A percentile compares a stretch with the other conserved stretches of the same genome.
Evolutionary conservation across 2,113 vertebrate species (phyloP).

Genomic region (Monopterus albus): DNA sequence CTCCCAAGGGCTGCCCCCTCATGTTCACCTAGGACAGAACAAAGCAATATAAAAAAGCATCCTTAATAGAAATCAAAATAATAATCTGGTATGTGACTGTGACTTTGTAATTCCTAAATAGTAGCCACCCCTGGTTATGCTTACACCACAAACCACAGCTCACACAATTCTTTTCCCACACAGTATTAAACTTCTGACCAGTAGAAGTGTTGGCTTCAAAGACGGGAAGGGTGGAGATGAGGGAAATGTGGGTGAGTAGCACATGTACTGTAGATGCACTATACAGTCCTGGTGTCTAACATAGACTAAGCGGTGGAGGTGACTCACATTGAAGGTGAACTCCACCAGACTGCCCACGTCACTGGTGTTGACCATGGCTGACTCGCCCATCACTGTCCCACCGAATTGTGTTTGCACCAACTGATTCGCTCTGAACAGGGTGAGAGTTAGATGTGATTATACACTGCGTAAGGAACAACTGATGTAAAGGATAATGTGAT

Average conservation of each 20-base stretch:
- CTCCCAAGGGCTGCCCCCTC: slow-evolving; percentile 80
- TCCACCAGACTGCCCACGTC: slow-evolving; percentile 91
- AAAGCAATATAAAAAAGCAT: slow-evolving; percentile 2
- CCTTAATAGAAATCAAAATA: slow-evolving; percentile 15
- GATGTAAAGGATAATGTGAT: slow-evolving; percentile 7
- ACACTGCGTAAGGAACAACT: not conserved
- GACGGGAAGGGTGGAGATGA: slow-evolving; percentile 58
- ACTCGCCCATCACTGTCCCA: slow-evolving; percentile 90
- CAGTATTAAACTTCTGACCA: slow-evolving; percentile 57
- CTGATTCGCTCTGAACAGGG: slow-evolving; percentile 41
- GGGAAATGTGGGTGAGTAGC: slow-evolving; percentile 44
- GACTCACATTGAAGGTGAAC: slow-evolving; percentile 88
- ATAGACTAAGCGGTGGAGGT: slow-evolving; percentile 41
- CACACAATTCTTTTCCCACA: slow-evolving; percentile 29
- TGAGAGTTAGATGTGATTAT: slow-evolving; percentile 5
- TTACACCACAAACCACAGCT: slow-evolving; percentile 63
- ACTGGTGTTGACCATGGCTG: slow-evolving; percentile 87
- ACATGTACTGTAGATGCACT: slow-evolving; percentile 34
- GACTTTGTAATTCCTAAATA: slow-evolving; percentile 44
- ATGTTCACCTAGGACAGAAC: slow-evolving; percentile 82
- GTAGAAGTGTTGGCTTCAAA: slow-evolving; percentile 38
- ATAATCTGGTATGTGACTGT: slow-evolving; percentile 7
- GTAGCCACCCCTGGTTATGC: slow-evolving; percentile 47
- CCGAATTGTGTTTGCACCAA: slow-evolving; percentile 83
- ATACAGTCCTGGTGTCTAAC: slow-evolving; percentile 47